A percentile compares a stretch with the other conserved stretches of the same genome.
These are phyloP conservation scores for Agelaius tricolor DNA, from an alignment of 2,113 vertebrate species.

Conservation along the genomic window DNA sequence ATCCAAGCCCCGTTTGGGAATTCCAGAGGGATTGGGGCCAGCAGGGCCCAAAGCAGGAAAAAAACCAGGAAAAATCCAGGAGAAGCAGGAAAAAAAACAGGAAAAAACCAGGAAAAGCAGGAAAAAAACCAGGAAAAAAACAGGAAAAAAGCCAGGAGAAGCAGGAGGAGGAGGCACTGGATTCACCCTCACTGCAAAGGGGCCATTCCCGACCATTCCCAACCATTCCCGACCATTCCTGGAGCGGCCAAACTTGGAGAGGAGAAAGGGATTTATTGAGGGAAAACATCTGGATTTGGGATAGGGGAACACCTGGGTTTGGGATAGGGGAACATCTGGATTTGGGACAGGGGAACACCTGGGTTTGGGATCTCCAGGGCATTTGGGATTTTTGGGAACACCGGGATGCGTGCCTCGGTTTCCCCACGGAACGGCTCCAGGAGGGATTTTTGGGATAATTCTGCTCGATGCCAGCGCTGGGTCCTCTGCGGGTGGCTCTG, in stretches of 20 bases:
- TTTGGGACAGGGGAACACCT: not conserved
- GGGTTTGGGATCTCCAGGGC: not conserved
- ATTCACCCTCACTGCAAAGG: not conserved
- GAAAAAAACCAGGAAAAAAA: not conserved
- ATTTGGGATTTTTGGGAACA: not conserved
- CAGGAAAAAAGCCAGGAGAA: too few species aligned
- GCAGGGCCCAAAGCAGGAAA: not conserved
- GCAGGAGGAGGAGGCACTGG: not conserved
- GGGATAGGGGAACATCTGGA: too few species aligned
- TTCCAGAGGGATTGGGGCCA: not conserved
- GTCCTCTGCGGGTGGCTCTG: not conserved
- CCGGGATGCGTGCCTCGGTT: not conserved
- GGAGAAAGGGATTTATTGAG: not conserved
- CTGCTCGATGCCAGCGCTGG: not conserved
- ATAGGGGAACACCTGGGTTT: too few species aligned
- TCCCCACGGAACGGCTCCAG: not conserved
- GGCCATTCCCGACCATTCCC: not conserved
- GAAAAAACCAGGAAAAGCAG: not conserved
- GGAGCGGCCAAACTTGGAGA: not conserved
- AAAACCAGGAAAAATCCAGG: not conserved
- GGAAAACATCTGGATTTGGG: not conserved
- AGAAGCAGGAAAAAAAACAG: not conserved
- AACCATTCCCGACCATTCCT: not conserved
- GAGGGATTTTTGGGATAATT: not conserved
- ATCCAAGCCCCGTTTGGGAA: rapidly evolving